Evolutionary conservation across 1,140 invertebrate genomes (phyloP).

Genomic region (Dufourea novaeangliae): DNA sequence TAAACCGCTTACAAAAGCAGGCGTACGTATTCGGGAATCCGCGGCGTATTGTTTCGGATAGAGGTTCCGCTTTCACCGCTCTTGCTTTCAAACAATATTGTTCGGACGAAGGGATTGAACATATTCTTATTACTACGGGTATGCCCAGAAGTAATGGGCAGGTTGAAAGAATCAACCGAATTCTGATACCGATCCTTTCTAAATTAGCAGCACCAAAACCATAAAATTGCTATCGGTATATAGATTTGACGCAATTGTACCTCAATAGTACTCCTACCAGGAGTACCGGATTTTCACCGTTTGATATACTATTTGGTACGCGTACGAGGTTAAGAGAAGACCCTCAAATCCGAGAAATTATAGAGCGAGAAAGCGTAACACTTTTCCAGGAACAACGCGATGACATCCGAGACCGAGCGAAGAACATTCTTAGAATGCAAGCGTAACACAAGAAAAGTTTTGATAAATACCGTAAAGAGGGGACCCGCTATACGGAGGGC

Average conservation of each 20-base stretch:
- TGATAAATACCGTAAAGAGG: conserved; percentile 54
- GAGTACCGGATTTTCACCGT: conserved; percentile 69
- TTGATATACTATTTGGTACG: conserved; percentile 70
- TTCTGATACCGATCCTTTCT: conserved; percentile 63
- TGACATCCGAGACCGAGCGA: conserved; percentile 52
- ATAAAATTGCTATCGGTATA: conserved; percentile 67
- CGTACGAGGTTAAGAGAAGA: conserved; percentile 67
- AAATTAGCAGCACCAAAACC: conserved; percentile 68
- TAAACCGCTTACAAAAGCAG: no score
- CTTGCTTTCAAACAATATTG: background rate
- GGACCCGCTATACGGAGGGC: background rate
- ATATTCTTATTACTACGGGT: background rate
- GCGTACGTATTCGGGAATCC: background rate
- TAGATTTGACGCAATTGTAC: conserved; percentile 63
- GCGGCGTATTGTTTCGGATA: no score
- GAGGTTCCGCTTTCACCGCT: background rate
- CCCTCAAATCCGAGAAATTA: conserved; percentile 46
- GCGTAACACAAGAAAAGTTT: conserved; percentile 69
- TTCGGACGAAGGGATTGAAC: background rate
- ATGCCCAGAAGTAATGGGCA: conserved; percentile 65
- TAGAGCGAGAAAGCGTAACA: conserved; percentile 34
- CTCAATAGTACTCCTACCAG: conserved; percentile 71
- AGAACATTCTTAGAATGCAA: conserved; percentile 67
- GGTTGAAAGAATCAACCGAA: conserved; percentile 68
- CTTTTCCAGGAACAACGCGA: conserved; percentile 50